These are phyloP conservation scores for Caenorhabditis remanei DNA, from an alignment of 1,140 invertebrate genomes.

Conservation along the genomic window DNA sequence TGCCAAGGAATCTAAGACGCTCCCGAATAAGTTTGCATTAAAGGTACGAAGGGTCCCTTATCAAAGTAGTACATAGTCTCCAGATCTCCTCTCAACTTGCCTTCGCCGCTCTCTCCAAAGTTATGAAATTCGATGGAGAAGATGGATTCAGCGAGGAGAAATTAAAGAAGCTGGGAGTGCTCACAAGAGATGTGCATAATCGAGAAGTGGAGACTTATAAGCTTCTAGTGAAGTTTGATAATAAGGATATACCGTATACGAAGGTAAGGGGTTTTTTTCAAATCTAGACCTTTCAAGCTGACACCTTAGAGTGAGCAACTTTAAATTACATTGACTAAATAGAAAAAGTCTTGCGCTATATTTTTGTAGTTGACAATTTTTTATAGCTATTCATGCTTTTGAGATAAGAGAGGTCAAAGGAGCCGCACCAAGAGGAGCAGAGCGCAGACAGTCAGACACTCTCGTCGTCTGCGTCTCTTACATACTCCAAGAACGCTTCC, in stretches of 20 bases:
- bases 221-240: neutral
- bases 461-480: no score
- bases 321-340: no score
- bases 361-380: no score
- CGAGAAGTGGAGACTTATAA: slow-evolving; percentile 5
- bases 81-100: slow-evolving; percentile 5
- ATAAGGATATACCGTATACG: neutral
- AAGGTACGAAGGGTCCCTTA: no score
- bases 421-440: no score
- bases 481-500: no score
- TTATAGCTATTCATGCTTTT: no score
- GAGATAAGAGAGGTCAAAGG: no score
- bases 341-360: no score
- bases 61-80: no score
- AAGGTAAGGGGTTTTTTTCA: neutral
- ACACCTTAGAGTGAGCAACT: no score
- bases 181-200: neutral
- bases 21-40: slow-evolving; percentile 22
- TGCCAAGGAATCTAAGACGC: neutral
- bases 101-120: neutral
- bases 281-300: neutral
- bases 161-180: neutral
- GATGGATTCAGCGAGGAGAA: neutral
- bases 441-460: no score
- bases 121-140: neutral